These are phyloP conservation scores for Patella ulyssiponensis DNA, from an alignment of 2,888 invertebrate genomes.

Conservation along the genomic window DNA sequence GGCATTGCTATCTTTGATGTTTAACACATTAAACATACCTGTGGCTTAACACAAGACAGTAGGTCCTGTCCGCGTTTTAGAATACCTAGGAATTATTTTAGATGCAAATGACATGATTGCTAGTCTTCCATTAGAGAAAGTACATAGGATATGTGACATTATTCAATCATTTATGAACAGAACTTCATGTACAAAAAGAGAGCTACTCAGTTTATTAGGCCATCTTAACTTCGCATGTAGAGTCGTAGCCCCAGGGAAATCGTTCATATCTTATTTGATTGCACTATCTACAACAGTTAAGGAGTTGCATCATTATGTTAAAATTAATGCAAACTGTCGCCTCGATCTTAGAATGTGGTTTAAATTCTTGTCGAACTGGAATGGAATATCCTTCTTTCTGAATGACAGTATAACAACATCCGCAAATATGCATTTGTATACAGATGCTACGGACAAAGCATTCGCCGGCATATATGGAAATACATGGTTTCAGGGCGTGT, in stretches of 20 bases:
- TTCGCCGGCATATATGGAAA: too few species aligned
- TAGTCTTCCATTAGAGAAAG: slow-evolving; percentile 21
- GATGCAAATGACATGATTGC: slow-evolving; percentile 21
- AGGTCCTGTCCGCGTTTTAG: slow-evolving; percentile 18
- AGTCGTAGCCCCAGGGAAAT: slow-evolving; percentile 26
- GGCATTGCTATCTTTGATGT: neutral
- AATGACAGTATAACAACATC: neutral
- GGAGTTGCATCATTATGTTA: slow-evolving; percentile 19
- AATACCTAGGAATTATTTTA: slow-evolving; percentile 29
- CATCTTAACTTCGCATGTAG: slow-evolving; percentile 28
- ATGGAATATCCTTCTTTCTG: neutral
- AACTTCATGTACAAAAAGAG: slow-evolving; percentile 15
- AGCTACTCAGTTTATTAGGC: slow-evolving; percentile 19
- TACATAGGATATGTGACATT: slow-evolving; percentile 11
- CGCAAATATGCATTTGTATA: neutral
- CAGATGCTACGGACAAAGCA: too few species aligned
- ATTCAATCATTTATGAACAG: slow-evolving; percentile 6
- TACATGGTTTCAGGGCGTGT: too few species aligned
- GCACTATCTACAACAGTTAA: slow-evolving; percentile 18
- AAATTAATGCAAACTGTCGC: neutral
- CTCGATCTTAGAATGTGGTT: slow-evolving; percentile 11
- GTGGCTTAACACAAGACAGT: slow-evolving; percentile 21
- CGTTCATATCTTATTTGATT: slow-evolving; percentile 20
- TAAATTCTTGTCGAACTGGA: neutral
- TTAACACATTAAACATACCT: slow-evolving; percentile 15